A percentile compares a stretch with the other conserved stretches of the same genome.
Conservation (phyloP, 1,140 invertebrate genomes). For the Antheraea mylitta region DNA sequence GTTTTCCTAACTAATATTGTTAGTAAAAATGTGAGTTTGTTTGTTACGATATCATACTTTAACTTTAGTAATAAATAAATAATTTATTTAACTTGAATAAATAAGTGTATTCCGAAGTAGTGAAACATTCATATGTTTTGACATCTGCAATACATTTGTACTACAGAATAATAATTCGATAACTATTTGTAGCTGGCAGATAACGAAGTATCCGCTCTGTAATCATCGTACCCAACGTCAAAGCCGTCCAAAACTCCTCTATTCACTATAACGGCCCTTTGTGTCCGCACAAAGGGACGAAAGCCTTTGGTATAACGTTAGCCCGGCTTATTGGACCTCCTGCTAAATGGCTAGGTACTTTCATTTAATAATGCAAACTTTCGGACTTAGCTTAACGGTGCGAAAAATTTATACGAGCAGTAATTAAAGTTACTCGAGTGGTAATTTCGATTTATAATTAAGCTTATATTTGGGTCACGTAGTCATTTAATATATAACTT, state of each 20-base stretch:
- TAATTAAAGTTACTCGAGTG: background rate
- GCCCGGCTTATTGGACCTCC: slow-evolving; percentile 14
- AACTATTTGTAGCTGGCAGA: background rate
- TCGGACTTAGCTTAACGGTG: background rate
- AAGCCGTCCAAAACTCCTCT: slow-evolving; percentile 2
- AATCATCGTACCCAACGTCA: slow-evolving; percentile 6
- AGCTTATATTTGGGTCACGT: background rate
- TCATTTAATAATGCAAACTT: background rate
- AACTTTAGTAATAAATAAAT: too few species aligned
- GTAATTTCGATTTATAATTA: background rate
- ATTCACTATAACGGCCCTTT: slow-evolving; percentile 8
- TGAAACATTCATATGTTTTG: too few species aligned
- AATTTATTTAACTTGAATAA: too few species aligned
- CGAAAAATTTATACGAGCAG: background rate
- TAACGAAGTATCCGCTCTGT: background rate
- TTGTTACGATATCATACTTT: too few species aligned
- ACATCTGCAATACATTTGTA: background rate
- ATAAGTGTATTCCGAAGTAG: too few species aligned
- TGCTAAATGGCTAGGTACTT: slow-evolving; percentile 2
- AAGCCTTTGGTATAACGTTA: slow-evolving; percentile 8
- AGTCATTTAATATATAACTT: background rate
- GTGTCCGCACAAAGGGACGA: background rate
- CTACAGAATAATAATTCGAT: background rate
- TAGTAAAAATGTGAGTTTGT: too few species aligned
- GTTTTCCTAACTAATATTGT: too few species aligned